Evolutionary conservation across 2,113 vertebrate species (phyloP).

Genomic region (Pseudolaguvia tuberculata): DNA sequence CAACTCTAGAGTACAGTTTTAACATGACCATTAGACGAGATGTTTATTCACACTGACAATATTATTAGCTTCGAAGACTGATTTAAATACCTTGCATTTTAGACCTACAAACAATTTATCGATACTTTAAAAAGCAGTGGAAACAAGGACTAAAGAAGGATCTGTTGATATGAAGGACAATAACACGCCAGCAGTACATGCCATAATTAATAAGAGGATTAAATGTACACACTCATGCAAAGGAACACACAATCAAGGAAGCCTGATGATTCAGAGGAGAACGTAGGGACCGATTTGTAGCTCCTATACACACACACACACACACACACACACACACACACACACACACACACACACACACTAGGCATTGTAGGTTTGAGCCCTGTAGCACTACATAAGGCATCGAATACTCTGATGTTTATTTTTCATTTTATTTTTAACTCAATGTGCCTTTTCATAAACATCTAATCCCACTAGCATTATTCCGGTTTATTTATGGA

Average conservation of each 20-base stretch:
- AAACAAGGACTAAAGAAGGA: background rate
- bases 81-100: slow-evolving; percentile 17
- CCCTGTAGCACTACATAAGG: slow-evolving; percentile 18
- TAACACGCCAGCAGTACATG: slow-evolving; percentile 12
- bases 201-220: slow-evolving; percentile 11
- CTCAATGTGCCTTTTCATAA: background rate
- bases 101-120: background rate
- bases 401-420: background rate
- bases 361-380: slow-evolving; percentile 18
- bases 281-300: too few relatives aligned
- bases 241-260: too few relatives aligned
- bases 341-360: slow-evolving; percentile 14
- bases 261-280: too few relatives aligned
- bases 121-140: slow-evolving; percentile 3
- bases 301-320: slow-evolving; percentile 4
- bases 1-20: background rate
- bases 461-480: background rate
- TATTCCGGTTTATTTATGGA: slow-evolving; percentile 15
- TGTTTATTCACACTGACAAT: background rate
- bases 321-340: background rate
- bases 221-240: too few relatives aligned
- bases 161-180: background rate
- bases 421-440: background rate
- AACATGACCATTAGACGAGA: background rate
- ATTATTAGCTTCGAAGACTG: slow-evolving; percentile 3